Percentiles rank a stretch among this genome's conserved stretches.
These are phyloP conservation scores for Apostichopus leukothele DNA, from an alignment of 53 echinoderm and acorn worm genomes.

Conservation along the genomic window DNA sequence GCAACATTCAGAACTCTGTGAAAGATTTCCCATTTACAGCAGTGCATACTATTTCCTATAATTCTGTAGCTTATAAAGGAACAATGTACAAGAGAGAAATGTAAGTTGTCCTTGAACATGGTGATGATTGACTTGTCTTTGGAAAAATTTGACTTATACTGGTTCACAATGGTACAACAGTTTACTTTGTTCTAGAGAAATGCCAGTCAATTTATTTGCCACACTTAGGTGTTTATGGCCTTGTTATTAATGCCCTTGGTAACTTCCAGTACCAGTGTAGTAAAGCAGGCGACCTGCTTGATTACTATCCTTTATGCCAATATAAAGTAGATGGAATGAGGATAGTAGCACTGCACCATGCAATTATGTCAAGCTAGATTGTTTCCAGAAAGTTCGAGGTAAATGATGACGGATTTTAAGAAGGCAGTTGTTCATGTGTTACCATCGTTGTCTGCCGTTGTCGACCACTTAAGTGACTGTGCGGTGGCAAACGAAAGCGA, in stretches of 20 bases:
- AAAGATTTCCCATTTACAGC: not conserved
- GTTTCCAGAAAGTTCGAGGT: too few relatives aligned
- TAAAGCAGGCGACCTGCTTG: not conserved
- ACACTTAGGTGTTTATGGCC: too few relatives aligned
- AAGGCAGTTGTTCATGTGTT: not conserved
- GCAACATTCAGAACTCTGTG: not conserved
- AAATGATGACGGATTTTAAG: not conserved
- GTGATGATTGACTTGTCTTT: not conserved
- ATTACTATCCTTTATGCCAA: not conserved
- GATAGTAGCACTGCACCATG: constrained; percentile 7
- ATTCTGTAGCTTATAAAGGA: not conserved
- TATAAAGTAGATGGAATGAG: constrained; percentile 6
- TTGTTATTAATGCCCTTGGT: too few relatives aligned
- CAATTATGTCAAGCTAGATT: not conserved
- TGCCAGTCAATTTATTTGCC: too few relatives aligned
- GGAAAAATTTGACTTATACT: not conserved
- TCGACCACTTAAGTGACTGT: not conserved
- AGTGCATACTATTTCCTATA: not conserved
- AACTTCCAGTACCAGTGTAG: not conserved
- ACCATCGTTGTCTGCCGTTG: not conserved
- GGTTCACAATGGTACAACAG: too few relatives aligned
- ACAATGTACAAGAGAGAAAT: not conserved
- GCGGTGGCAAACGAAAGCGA: constrained; percentile 15
- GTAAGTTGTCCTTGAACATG: not conserved
- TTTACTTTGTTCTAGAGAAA: too few relatives aligned